These are phyloP conservation scores for Ceraclea dissimilis DNA, from an alignment of 2,888 invertebrate species.

Conservation along the genomic window DNA sequence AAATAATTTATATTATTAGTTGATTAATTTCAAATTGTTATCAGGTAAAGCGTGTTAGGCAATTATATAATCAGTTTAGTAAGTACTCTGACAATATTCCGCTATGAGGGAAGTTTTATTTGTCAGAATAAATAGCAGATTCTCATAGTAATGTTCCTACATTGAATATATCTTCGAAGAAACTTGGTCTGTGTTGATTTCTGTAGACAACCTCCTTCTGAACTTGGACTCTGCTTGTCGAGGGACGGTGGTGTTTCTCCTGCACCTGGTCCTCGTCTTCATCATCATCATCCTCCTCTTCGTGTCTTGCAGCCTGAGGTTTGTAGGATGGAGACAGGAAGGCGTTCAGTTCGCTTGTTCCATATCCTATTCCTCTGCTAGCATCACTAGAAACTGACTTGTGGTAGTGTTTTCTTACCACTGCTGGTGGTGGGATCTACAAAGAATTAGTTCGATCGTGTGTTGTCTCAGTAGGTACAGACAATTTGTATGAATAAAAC, in stretches of 20 bases:
- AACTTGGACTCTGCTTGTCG: background rate
- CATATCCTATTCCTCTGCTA: constrained; percentile 3
- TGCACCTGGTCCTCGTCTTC: background rate
- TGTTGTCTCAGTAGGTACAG: no score
- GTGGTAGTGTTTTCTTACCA: background rate
- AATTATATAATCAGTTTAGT: no score
- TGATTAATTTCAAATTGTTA: no score
- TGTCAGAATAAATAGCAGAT: no score
- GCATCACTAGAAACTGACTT: background rate
- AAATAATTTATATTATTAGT: no score
- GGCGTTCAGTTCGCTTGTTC: constrained; percentile 9
- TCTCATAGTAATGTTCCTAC: constrained; percentile 42
- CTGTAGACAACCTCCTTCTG: constrained; percentile 4
- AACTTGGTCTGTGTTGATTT: constrained; percentile 28
- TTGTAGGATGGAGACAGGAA: constrained; percentile 13
- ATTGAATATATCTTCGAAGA: constrained; percentile 57
- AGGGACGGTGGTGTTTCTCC: background rate
- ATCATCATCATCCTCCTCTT: background rate
- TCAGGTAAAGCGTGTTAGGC: no score
- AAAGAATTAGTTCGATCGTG: no score
- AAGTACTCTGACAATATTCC: no score
- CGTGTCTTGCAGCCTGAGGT: background rate
- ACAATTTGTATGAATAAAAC: no score
- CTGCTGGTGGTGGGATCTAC: no score
- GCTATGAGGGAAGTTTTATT: no score